These are phyloP conservation scores for Ophonus ardosiacus DNA, from an alignment of 2,888 invertebrate genomes.

Conservation along the genomic window DNA sequence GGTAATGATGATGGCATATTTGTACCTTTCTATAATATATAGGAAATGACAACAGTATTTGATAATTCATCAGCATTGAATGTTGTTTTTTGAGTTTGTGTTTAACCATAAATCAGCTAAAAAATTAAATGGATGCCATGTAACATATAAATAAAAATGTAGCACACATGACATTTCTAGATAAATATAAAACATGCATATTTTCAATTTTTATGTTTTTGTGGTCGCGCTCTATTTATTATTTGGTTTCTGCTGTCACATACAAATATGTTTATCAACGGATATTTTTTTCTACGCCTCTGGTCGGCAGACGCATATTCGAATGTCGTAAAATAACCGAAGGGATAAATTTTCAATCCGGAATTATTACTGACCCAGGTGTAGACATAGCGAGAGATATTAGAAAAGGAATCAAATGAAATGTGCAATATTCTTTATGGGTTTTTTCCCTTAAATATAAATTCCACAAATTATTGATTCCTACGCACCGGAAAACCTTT, in stretches of 20 bases:
- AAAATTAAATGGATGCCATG: too few species aligned
- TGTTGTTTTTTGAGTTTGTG: too few species aligned
- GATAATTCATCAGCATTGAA: too few species aligned
- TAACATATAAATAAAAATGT: neutral
- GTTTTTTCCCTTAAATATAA: neutral
- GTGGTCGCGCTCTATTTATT: neutral
- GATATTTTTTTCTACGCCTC: neutral
- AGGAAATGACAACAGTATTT: too few species aligned
- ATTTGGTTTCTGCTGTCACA: neutral
- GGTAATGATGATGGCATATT: too few species aligned
- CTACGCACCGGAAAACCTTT: neutral
- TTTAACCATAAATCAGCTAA: too few species aligned
- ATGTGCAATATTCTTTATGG: neutral
- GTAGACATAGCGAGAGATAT: neutral
- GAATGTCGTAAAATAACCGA: slow-evolving; percentile 5
- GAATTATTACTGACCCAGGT: slow-evolving; percentile 10
- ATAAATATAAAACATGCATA: neutral
- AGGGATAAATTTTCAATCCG: slow-evolving; percentile 3
- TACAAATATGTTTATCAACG: neutral
- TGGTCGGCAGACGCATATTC: neutral
- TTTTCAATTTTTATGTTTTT: neutral
- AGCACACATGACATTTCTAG: neutral
- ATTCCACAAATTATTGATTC: neutral
- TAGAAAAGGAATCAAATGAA: slow-evolving; percentile 16
- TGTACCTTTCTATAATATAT: too few species aligned